Base-by-base conservation (phyloP, 2,797 vertebrate genomes). In the Pseudochaenichthys georgianus region DNA sequence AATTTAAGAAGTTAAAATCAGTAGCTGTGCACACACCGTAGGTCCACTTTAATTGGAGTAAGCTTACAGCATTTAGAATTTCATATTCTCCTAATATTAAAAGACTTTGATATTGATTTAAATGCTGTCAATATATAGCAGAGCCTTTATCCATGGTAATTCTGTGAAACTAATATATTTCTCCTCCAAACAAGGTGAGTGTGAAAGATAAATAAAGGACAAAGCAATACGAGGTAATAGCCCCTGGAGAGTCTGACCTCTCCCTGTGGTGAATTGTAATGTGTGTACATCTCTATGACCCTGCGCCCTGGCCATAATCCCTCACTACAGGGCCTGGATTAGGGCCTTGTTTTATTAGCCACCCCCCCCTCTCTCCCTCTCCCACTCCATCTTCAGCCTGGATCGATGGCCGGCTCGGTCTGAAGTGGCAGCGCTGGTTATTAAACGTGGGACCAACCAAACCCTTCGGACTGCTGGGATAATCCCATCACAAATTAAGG, bases 401-500 rank as follows among this genome's bases (percentile, higher is more conserved):
- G 93, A 95, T 95, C 92, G 92, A 96, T 95, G 88, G 86, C 79
- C 68, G 51, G 66, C 89, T 81, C 15, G 13, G 87, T 85, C 89
- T 92, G 91, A 93, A 94, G 89, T 93, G 91, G 85, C 81, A 42
- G 78, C 47, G 77, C 77, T 50, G 80, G 92, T 94, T 95, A 95
- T 95, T 95, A 95, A 95, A 93, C 62, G 81, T 87, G 90, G 87
- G 92, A 92, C 88, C 87, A 50, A 80, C 77, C 90, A 87, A 88
- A 89, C 91, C 91, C 92, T 83, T 80, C 51, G 78, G 87, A 84
- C 64, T 57, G 66, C 81, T 28, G 19, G 70, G 89, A 89, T 94
- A 95, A 95, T 95, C 90, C 90, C 85, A 92, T 93, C 91, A 86
- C 91, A 92, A 91, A 94, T 94, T 93, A 94, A 90, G 28, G 74